phyloP scores from a whole-genome alignment of 2,888 invertebrate genomes.

The Cistogaster globosa region DNA sequence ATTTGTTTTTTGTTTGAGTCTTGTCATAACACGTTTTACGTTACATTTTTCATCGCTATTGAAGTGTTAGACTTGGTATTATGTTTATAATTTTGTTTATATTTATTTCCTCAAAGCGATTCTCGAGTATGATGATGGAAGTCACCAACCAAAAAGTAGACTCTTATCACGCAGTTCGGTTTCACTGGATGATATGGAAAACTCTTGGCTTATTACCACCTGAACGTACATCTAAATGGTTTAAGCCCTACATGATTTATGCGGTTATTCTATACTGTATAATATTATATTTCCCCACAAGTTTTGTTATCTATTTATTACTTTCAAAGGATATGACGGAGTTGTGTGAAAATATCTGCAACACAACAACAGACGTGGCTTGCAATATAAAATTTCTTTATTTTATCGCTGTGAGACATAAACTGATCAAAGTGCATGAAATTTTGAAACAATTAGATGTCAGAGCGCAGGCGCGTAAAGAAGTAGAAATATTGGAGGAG shows the following conservation, averaged over 20 bases:
- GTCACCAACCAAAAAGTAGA: neutral
- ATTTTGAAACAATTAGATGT: slow-evolving; percentile 75
- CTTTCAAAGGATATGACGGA: slow-evolving; percentile 72
- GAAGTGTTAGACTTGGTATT: too few species aligned
- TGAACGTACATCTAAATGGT: slow-evolving; percentile 62
- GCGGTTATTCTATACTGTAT: slow-evolving; percentile 71
- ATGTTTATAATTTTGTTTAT: neutral
- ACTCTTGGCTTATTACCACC: slow-evolving; percentile 76
- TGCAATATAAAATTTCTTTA: slow-evolving; percentile 76
- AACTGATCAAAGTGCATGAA: slow-evolving; percentile 71
- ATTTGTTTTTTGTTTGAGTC: too few species aligned
- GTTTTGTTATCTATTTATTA: slow-evolving; percentile 73
- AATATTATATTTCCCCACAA: slow-evolving; percentile 68
- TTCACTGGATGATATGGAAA: slow-evolving; percentile 78
- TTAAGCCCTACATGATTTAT: slow-evolving; percentile 74
- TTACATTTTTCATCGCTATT: too few species aligned
- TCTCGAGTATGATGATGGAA: neutral
- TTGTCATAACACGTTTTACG: too few species aligned
- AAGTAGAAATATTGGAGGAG: slow-evolving; percentile 69
- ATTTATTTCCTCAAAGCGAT: too few species aligned
- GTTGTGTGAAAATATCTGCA: slow-evolving; percentile 76
- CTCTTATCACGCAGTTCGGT: slow-evolving; percentile 74
- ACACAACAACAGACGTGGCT: slow-evolving; percentile 71
- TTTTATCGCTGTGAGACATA: slow-evolving; percentile 69
- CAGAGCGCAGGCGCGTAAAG: slow-evolving; percentile 71